phyloP scores from a whole-genome alignment of 1,140 invertebrate genomes.

The Melitaea cinxia region DNA sequence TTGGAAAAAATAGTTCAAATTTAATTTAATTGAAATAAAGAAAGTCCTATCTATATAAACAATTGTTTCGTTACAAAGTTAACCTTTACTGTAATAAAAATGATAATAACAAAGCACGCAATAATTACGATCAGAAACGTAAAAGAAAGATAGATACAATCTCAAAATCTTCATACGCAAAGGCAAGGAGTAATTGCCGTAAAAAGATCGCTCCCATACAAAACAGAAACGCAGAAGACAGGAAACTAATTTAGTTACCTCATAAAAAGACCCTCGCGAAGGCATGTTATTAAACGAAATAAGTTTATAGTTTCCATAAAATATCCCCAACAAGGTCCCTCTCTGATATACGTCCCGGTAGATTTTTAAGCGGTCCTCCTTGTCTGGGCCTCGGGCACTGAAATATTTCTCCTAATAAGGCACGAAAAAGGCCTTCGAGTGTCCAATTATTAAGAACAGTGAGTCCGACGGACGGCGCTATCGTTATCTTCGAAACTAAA shows the following conservation, averaged over 20 bases:
- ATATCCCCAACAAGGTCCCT: constrained; percentile 32
- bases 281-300: constrained; percentile 51
- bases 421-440: constrained; percentile 43
- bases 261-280: constrained; percentile 40
- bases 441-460: constrained; percentile 62
- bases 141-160: neutral
- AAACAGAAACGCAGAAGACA: constrained; percentile 17
- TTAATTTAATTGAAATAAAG: too few relatives aligned
- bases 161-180: neutral
- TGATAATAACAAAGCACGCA: neutral
- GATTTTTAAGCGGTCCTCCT: constrained; percentile 39
- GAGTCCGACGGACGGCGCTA: constrained; percentile 21
- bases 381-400: constrained; percentile 40
- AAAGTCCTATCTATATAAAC: too few relatives aligned
- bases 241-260: constrained; percentile 34
- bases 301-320: constrained; percentile 55
- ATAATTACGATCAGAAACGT: neutral
- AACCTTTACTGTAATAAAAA: neutral
- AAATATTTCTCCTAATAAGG: constrained; percentile 56
- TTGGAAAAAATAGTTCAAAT: too few relatives aligned
- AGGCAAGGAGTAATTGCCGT: constrained; percentile 14
- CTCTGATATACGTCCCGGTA: constrained; percentile 26
- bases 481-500: constrained; percentile 15
- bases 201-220: constrained; percentile 21
- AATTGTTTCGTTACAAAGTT: neutral